Evolutionary conservation across 2,888 invertebrate species (phyloP).

Genomic region (Disparrhopalites patrizii): DNA sequence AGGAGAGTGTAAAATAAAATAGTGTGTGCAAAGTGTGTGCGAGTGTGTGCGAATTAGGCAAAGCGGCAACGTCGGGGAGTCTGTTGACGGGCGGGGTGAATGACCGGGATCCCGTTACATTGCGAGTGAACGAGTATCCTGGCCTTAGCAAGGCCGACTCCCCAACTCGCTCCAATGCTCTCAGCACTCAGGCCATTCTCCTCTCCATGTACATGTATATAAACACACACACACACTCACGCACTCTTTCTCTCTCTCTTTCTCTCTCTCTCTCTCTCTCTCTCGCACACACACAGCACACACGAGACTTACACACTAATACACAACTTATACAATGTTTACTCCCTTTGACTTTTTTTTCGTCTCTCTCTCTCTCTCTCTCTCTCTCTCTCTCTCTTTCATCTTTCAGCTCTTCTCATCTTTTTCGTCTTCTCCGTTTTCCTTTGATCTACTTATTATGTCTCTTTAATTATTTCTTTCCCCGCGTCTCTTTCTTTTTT

Average conservation of each 20-base stretch:
- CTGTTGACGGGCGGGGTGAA: slow-evolving; percentile 39
- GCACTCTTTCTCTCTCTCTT: slow-evolving; percentile 2
- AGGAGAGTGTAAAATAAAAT: not conserved
- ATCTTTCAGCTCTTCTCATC: no score
- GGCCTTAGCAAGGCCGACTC: slow-evolving; percentile 46
- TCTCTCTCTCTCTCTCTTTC: not conserved
- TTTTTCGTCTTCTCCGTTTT: no score
- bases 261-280: not conserved
- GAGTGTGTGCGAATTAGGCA: no score
- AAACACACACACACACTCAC: slow-evolving; percentile 1
- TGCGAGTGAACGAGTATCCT: slow-evolving; percentile 32
- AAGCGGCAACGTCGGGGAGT: slow-evolving; percentile 34
- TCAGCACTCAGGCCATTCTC: slow-evolving; percentile 3
- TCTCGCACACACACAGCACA: not conserved
- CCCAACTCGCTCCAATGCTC: slow-evolving; percentile 20
- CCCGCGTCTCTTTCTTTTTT: no score
- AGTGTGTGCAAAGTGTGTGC: slow-evolving; percentile 5
- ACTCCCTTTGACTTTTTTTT: no score
- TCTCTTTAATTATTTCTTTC: no score
- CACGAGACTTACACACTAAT: no score
- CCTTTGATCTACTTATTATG: no score
- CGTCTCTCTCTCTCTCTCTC: not conserved
- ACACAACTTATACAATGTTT: no score
- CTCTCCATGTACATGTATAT: not conserved
- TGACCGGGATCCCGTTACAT: slow-evolving; percentile 44